phyloP scores from a whole-genome alignment of 2,113 vertebrate species.

The Esox niger region DNA sequence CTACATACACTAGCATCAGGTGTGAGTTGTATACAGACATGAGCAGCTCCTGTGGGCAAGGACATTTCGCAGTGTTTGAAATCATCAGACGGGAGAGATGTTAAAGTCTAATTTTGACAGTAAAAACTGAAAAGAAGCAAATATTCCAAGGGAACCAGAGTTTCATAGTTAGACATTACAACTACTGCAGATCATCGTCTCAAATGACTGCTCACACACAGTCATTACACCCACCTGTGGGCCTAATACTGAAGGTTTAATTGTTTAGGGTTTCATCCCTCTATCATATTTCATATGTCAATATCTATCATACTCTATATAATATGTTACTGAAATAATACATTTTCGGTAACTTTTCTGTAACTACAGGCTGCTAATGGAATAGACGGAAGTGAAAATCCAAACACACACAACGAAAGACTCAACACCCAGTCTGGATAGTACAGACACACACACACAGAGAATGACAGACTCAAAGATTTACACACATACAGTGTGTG shows the following conservation, averaged over 20 bases:
- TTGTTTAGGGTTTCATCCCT: no score
- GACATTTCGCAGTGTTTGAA: no score
- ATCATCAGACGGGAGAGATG: constrained; percentile 1
- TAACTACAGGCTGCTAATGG: constrained; percentile 4
- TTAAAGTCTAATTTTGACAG: constrained; percentile 50
- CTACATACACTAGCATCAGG: no score
- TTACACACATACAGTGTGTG: constrained; percentile 1
- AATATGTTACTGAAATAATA: no score
- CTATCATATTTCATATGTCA: no score
- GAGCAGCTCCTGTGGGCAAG: background rate
- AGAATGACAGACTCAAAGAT: background rate
- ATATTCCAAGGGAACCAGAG: constrained; percentile 57
- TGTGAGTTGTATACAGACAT: no score
- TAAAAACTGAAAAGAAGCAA: no score
- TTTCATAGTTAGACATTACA: constrained; percentile 59
- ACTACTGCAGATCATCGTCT: constrained; percentile 61
- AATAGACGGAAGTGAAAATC: no score
- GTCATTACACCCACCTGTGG: background rate
- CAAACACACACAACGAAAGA: background rate
- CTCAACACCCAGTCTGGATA: background rate
- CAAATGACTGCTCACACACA: constrained; percentile 69
- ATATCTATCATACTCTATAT: no score
- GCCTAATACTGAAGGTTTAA: background rate
- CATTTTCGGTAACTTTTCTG: background rate
- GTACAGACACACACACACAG: background rate